Conservation (phyloP, 2,797 vertebrate species). For the Rhodeus uyekii region DNA sequence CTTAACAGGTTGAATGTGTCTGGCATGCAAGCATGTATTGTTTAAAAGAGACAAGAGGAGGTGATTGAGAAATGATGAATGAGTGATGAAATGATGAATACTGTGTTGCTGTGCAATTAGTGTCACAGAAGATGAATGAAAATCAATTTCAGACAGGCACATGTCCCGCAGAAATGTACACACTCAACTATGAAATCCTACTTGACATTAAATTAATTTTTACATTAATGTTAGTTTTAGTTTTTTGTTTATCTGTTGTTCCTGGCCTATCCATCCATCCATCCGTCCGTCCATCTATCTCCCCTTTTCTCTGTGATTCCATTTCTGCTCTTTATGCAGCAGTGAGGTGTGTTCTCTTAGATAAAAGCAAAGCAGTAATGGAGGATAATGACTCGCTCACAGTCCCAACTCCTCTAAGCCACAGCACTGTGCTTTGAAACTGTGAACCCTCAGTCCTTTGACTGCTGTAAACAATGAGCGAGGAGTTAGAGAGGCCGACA, state of each 20-base stretch:
- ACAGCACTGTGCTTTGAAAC: conserved; percentile 50
- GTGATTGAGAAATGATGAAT: conserved; percentile 28
- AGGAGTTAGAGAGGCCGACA: neutral
- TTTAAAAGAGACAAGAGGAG: conserved; percentile 29
- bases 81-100: conserved; percentile 26
- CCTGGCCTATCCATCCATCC: too few relatives aligned
- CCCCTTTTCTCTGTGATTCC: conserved; percentile 64
- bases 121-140: conserved; percentile 34
- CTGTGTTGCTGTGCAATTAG: conserved; percentile 22
- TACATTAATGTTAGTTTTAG: too few relatives aligned
- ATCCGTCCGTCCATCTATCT: neutral
- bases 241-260: too few relatives aligned
- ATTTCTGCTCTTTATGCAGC: conserved; percentile 68
- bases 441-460: conserved; percentile 42
- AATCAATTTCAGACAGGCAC: conserved; percentile 2
- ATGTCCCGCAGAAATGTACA: conserved; percentile 6
- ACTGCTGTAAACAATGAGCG: conserved; percentile 37
- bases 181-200: neutral
- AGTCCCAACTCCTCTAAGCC: conserved; percentile 62
- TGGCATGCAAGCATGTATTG: conserved; percentile 21
- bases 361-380: conserved; percentile 69
- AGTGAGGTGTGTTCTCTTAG: conserved; percentile 66
- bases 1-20: conserved; percentile 31
- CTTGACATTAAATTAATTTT: neutral
- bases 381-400: conserved; percentile 72